Conservation (phyloP, 2,888 invertebrate genomes). For the Slavum lentiscoides region DNA sequence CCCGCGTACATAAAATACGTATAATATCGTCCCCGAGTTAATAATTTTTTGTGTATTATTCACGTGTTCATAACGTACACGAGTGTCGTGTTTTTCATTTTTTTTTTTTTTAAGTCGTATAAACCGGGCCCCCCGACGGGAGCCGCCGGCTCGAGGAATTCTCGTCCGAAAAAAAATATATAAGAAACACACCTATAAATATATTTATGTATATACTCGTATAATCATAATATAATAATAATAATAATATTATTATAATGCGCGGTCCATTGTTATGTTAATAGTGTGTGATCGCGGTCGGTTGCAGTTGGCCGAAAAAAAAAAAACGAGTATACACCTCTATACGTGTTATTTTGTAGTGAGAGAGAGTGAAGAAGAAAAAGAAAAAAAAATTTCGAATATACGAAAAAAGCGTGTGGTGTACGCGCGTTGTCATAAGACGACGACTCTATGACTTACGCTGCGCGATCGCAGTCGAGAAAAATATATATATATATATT, state of each 20-base stretch:
- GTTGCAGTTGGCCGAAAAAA: background rate
- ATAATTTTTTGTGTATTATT: slow-evolving; percentile 2
- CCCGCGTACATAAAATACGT: background rate
- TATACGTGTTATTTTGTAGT: too few species aligned
- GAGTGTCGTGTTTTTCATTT: background rate
- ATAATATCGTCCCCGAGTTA: background rate
- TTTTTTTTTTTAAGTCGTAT: slow-evolving; percentile 36
- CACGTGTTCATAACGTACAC: background rate
- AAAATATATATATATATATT: too few species aligned
- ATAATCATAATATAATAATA: slow-evolving; percentile 2
- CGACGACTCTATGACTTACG: too few species aligned
- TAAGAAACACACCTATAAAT: background rate
- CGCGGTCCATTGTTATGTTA: slow-evolving; percentile 37
- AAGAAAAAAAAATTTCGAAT: too few species aligned
- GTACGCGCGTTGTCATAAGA: too few species aligned
- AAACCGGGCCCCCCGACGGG: slow-evolving; percentile 42
- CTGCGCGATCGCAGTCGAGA: too few species aligned
- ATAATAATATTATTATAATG: background rate
- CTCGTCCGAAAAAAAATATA: slow-evolving; percentile 5
- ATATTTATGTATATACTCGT: background rate
- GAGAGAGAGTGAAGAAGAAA: background rate
- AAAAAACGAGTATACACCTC: too few species aligned
- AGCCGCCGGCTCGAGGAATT: slow-evolving; percentile 32
- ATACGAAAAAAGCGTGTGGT: too few species aligned
- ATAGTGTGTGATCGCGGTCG: background rate